Conservation (phyloP, 2,797 vertebrate genomes). For the Paratrypauchen microcephalus region DNA sequence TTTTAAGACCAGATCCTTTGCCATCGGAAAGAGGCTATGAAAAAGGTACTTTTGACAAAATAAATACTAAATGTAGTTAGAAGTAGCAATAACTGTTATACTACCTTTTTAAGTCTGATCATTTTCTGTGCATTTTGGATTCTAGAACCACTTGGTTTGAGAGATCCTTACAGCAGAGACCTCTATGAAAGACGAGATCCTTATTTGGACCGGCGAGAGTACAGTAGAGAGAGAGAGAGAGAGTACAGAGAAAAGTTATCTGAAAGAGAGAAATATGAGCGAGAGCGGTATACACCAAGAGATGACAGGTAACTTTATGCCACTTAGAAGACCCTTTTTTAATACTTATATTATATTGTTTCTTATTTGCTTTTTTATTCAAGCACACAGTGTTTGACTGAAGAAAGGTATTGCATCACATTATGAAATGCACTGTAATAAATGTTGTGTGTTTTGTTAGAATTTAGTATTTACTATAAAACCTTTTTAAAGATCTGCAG, state of each 20-base stretch:
- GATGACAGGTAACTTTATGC: slow-evolving; percentile 85
- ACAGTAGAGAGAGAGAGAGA: slow-evolving; percentile 89
- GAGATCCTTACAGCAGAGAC: slow-evolving; percentile 88
- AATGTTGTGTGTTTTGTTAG: slow-evolving; percentile 28
- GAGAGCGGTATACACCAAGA: slow-evolving; percentile 85
- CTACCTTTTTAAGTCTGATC: neutral
- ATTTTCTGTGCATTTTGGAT: slow-evolving; percentile 2
- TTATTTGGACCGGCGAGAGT: slow-evolving; percentile 87
- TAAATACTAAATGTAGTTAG: neutral
- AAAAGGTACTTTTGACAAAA: slow-evolving; percentile 79
- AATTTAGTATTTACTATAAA: slow-evolving; percentile 5
- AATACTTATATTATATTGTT: slow-evolving; percentile 41
- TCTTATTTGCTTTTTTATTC: slow-evolving; percentile 57
- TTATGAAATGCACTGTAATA: slow-evolving; percentile 52
- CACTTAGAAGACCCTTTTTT: slow-evolving; percentile 15
- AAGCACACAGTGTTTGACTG: slow-evolving; percentile 68
- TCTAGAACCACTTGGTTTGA: slow-evolving; percentile 73
- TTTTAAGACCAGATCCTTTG: slow-evolving; percentile 88
- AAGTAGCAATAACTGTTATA: neutral
- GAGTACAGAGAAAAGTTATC: slow-evolving; percentile 85
- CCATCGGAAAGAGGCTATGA: slow-evolving; percentile 86
- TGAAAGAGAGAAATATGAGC: slow-evolving; percentile 90
- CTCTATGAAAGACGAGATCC: slow-evolving; percentile 90
- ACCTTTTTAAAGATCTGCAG: slow-evolving; percentile 64
- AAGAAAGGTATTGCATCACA: slow-evolving; percentile 66